Base-by-base conservation (phyloP, 2,113 vertebrate species). In the Pavo muticus region DNA sequence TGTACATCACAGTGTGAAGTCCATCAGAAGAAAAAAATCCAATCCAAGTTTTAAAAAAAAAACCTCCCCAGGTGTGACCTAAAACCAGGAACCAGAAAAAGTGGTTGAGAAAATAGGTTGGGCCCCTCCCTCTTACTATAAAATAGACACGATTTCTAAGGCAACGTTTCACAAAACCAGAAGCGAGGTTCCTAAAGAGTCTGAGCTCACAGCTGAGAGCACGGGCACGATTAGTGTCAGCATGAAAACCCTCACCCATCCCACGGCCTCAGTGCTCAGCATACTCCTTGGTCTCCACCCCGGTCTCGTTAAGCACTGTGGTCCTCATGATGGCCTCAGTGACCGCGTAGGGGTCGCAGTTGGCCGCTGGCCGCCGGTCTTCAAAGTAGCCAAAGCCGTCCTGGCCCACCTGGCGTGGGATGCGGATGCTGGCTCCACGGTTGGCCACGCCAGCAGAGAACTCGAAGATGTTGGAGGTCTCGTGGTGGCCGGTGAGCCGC, bases 331-430 rank as follows among this genome's bases (percentile, higher is more conserved):
- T 98, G 92, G 96, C 97, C 90, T 92, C 90, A 0, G 97, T 98
- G 63, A 99, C 98, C 0, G 96, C 68, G 2, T 98, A 98, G 0
- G 98, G 98, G 95, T 98, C 98, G 0, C 98, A 98, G 97, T 98
- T 99, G 52, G 98, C 98, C 0, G 98, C 95, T 0, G 98, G 98
- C 14, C 98, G 96, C 29, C 98, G 97, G 75, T 98, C 98, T 91
- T 98, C 98, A 0, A 98, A 98, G 97, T 98, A 98, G 11, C 98
- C 98, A 0, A 1, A 97, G 60, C 95, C 95, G 0, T 98, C 98
- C 18, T 98, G 95, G 65, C 96, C 98, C 0, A 98, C 98, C 79
- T 98, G 97, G 37, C 98, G 98, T 0, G 98, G 98, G 94, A 98
- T 98, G 27, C 98, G 97, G 96, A 98, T 98, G 95, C 98, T 98